phyloP scores from a whole-genome alignment of 2,888 invertebrate genomes.

The Dasysyrphus tricinctus region DNA sequence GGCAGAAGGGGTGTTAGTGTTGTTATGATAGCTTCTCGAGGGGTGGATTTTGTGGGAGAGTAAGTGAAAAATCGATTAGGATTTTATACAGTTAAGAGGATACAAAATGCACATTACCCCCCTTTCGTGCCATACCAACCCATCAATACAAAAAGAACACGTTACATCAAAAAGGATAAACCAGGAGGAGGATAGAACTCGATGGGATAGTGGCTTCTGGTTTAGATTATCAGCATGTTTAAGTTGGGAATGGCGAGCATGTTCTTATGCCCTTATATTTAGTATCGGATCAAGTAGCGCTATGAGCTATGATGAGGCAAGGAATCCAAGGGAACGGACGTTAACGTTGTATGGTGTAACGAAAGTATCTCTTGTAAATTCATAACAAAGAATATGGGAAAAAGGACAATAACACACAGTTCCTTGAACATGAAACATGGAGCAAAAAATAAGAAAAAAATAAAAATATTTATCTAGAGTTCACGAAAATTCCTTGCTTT shows the following conservation, averaged over 20 bases:
- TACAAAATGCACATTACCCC: constrained; percentile 34
- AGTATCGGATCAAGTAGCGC: constrained; percentile 68
- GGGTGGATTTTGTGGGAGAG: neutral
- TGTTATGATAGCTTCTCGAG: neutral
- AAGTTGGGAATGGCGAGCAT: constrained; percentile 55
- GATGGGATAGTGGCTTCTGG: constrained; percentile 43
- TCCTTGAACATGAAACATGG: constrained; percentile 13
- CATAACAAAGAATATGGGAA: constrained; percentile 29
- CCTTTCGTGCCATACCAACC: neutral
- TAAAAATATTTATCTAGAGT: constrained; percentile 54
- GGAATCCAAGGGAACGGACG: neutral
- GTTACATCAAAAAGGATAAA: constrained; percentile 24
- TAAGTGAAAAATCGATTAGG: constrained; percentile 64
- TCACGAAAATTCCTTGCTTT: constrained; percentile 40
- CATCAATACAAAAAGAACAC: constrained; percentile 7
- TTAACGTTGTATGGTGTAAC: constrained; percentile 57
- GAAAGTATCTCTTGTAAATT: constrained; percentile 60
- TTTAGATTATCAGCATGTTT: constrained; percentile 69
- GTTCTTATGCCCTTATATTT: constrained; percentile 69
- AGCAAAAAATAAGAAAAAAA: constrained; percentile 10
- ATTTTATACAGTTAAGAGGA: constrained; percentile 49
- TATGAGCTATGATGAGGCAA: constrained; percentile 42
- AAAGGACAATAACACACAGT: constrained; percentile 11
- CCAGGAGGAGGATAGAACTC: neutral
- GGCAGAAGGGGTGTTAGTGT: neutral